phyloP scores from a whole-genome alignment of 92 coral and sea anemone genomes.

The Epizoanthus ramosus region DNA sequence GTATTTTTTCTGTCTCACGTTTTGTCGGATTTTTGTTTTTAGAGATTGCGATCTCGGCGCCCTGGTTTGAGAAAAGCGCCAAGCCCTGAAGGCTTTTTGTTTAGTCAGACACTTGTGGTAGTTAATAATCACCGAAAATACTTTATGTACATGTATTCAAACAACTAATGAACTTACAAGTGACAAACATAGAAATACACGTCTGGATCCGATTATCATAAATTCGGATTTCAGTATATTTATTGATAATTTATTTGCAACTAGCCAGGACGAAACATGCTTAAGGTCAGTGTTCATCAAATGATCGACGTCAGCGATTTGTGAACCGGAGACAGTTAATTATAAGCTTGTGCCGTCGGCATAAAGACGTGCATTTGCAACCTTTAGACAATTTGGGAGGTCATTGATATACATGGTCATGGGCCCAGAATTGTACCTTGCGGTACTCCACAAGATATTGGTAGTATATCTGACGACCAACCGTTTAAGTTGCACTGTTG shows the following conservation, averaged over 20 bases:
- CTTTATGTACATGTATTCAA: too few relatives aligned
- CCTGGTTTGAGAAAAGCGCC: too few relatives aligned
- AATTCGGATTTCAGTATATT: constrained; percentile 44
- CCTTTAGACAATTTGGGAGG: constrained; percentile 35
- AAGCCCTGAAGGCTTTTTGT: too few relatives aligned
- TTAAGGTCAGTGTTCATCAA: constrained; percentile 25
- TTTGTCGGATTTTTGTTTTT: too few relatives aligned
- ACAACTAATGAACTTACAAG: too few relatives aligned
- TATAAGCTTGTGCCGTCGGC: constrained; percentile 58
- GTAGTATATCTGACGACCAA: constrained; percentile 19
- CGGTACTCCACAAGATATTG: constrained; percentile 51
- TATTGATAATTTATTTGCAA: constrained; percentile 53
- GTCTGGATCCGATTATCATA: constrained; percentile 47
- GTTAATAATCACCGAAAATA: too few relatives aligned
- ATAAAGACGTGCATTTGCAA: constrained; percentile 23
- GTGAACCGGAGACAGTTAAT: constrained; percentile 36
- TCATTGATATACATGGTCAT: constrained; percentile 54
- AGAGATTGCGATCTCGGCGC: too few relatives aligned
- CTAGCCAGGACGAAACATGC: constrained; percentile 42
- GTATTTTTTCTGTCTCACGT: too few relatives aligned
- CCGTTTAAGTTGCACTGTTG: constrained; percentile 34
- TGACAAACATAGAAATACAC: too few relatives aligned
- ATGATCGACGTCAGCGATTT: constrained; percentile 34
- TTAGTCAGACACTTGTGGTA: too few relatives aligned
- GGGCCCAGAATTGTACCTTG: constrained; percentile 52